Evolutionary conservation across 2,113 vertebrate genomes (phyloP), one percentile per base, ranked within the genome.

Genomic region (Lonchura striata): DNA sequence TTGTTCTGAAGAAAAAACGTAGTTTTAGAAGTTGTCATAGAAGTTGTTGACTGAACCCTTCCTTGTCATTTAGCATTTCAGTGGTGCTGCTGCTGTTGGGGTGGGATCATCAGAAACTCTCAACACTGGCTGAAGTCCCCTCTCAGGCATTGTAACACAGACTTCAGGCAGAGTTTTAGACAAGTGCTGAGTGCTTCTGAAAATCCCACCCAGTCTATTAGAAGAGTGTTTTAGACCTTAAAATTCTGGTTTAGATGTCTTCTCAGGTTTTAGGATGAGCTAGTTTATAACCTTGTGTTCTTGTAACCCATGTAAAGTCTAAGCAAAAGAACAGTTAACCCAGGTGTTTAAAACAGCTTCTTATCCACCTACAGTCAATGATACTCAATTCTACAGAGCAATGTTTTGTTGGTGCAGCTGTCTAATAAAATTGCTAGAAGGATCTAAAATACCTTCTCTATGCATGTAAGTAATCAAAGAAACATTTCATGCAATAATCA

Each of bases 61-160:
- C 79, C 18, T 63, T 86, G 94, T 94, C 83, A 46, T 85, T 78
- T 95, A 94, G 83, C 92, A 94, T 95, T 97, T 96, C 95, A 92
- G 70, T 90, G 75, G 30, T 92, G 54, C 64, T 96, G 93, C 90
- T 95, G 92, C 93, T 92, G 61, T 80, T 91, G 72, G 60, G 68
- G 60, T 93, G 89, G 52, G 82, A n/a, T 92, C 76, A 31, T 94
- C 91, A 88, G 85, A 70, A 96, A 10, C 57, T 59, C 88, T 80
- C 75, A 7, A 54, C 56, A 7, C 86, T 86, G 75, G 44, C 82
- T 92, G 83, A 83, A 90, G 81, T 95, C 63, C 61, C 44, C 22
- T 95, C 92, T 95, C 94, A 94, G 90, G 92, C 83, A 78, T 60
- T 91, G 52, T 84, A 92, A 90, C 46, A 41, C 71, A 79, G 95